Evolutionary conservation across 2,888 invertebrate genomes (phyloP), one percentile per base, ranked within the genome.

Genomic region (Tethea ocularis): DNA sequence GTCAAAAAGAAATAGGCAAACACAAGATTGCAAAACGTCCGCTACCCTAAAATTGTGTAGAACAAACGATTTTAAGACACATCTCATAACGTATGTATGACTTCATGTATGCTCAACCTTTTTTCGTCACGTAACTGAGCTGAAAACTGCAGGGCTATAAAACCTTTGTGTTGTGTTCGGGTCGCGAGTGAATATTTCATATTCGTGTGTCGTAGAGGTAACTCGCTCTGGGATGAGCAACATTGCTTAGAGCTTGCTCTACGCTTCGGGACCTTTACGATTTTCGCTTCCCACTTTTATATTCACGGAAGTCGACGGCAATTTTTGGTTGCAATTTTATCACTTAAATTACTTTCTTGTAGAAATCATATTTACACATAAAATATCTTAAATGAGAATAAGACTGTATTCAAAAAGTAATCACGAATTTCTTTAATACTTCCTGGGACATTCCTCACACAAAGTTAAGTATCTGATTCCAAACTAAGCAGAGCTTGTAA

Each of bases 101-200:
- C 33, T 22, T 22, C 33, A 54, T 33, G 15, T 53, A 29, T 1
- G 29, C 17, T 29, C 33, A 20, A 33, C 52, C 46, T 46, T 46
- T 46, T 20, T 46, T 46, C n/a, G 46, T 17, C 46, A 46, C 46
- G 20, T 46, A 20, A 10, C 20, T 65, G 67, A 69, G 67, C 69
- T 66, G 63, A 66, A 63, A 67, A 62, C 57, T 60, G 57, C 57
- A 59, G 57, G 17, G 59, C 61, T 33, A 33, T 61, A 61, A 64
- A 68, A 65, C 64, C 65, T 66, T 60, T 61, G 61, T 60, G 52
- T 56, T 57, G 22, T 29, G 58, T 57, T n/a, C 33, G 51, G 55
- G 60, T 11, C 51, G 33, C 55, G 38, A 57, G 58, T 71, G 71
- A 69, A 71, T 71, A 67, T 71, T 69, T 66, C 61, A 71, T 66